Conservation (phyloP, 2,113 vertebrate genomes). For the Bucco capensis region DNA sequence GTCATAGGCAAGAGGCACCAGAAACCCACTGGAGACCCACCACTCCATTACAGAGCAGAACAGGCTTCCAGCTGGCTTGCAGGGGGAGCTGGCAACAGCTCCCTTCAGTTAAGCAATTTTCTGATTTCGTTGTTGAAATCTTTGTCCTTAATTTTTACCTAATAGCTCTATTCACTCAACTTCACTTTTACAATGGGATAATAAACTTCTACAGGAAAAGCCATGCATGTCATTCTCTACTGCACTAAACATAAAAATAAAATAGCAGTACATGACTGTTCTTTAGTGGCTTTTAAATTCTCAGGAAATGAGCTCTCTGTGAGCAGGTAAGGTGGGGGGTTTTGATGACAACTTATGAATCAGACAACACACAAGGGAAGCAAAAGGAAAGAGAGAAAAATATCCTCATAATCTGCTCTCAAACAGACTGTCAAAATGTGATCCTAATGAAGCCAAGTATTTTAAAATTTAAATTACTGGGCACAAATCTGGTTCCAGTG, state of each 20-base stretch:
- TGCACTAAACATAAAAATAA: constrained; percentile 16
- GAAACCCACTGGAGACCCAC: not conserved
- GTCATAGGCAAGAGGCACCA: not conserved
- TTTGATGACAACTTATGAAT: not conserved
- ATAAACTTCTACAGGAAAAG: constrained; percentile 28
- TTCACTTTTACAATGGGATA: constrained; percentile 26
- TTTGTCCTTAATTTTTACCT: not conserved
- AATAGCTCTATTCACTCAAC: not conserved
- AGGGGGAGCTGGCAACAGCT: not conserved
- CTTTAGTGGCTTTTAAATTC: constrained; percentile 16
- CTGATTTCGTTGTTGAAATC: constrained; percentile 5
- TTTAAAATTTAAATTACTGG: not conserved
- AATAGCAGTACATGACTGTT: not conserved
- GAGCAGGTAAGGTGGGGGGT: not conserved
- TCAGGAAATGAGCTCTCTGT: not conserved
- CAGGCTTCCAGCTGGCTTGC: constrained; percentile 30
- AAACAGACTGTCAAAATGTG: not conserved
- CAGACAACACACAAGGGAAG: not conserved
- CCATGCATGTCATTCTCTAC: not conserved
- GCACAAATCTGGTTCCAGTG: not conserved
- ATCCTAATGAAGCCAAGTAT: not conserved
- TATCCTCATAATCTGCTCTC: not conserved
- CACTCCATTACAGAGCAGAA: not conserved
- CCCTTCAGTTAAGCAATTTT: constrained; percentile 15
- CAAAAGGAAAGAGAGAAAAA: not conserved